Conservation (phyloP, 2,113 vertebrate species). For the Antidorcas marsupialis region DNA sequence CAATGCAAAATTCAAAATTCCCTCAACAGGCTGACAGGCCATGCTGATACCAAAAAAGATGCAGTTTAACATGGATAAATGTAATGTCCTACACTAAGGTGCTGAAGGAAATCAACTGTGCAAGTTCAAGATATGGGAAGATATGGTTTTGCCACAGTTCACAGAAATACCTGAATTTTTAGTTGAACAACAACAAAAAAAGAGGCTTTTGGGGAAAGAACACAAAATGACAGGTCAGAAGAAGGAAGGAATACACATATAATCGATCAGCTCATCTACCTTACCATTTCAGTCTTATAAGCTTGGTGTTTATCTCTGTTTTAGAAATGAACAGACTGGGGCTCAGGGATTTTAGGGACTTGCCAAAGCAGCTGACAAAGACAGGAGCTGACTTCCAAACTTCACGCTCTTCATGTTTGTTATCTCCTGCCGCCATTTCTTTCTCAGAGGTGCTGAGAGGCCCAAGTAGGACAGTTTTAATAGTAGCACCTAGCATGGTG, state of each 20-base stretch:
- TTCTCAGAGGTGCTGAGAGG: not conserved
- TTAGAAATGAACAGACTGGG: not conserved
- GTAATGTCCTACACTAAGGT: not conserved
- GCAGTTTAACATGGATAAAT: not conserved
- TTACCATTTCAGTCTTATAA: not conserved
- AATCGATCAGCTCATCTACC: not conserved
- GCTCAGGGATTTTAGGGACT: not conserved
- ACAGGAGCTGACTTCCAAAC: not conserved
- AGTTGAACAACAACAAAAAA: not conserved
- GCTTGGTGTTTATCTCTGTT: not conserved
- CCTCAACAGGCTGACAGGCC: not conserved
- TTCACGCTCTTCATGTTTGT: not conserved
- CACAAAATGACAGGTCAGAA: not conserved
- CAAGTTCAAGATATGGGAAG: not conserved
- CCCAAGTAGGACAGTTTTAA: not conserved
- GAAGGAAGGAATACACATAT: not conserved
- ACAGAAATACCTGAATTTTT: not conserved
- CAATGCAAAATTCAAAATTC: conserved; percentile 38
- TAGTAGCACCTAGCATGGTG: not conserved
- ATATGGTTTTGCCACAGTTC: not conserved
- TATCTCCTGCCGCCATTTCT: not conserved
- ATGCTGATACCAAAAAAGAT: not conserved
- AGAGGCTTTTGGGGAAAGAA: not conserved
- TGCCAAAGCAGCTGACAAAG: not conserved
- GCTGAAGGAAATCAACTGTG: not conserved